Conservation (phyloP, 2,888 invertebrate species). For the Girardia tigrina region DNA sequence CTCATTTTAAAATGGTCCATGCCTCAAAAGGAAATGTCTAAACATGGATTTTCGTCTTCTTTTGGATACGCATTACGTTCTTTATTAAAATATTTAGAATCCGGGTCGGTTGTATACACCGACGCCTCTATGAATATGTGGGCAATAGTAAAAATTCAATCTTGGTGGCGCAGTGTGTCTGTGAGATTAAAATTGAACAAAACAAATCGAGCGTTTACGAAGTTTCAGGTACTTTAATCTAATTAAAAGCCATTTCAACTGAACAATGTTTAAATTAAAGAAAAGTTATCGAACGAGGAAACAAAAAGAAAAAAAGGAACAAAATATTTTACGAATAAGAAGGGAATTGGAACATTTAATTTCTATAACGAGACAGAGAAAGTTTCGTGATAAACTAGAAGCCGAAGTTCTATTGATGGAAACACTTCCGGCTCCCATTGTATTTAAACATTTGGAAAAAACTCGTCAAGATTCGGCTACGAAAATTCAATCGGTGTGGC, state of each 20-base stretch:
- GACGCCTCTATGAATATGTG: slow-evolving; percentile 41
- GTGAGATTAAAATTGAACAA: background rate
- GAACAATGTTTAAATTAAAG: slow-evolving; percentile 40
- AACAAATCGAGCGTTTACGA: background rate
- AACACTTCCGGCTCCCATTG: slow-evolving; percentile 43
- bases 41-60: background rate
- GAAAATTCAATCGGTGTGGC: slow-evolving; percentile 45
- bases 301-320: background rate
- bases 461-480: slow-evolving; percentile 43
- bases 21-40: background rate
- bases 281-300: slow-evolving; percentile 17
- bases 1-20: slow-evolving; percentile 40
- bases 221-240: slow-evolving; percentile 37
- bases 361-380: slow-evolving; percentile 29
- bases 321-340: background rate
- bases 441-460: slow-evolving; percentile 43
- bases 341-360: slow-evolving; percentile 29
- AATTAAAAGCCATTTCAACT: slow-evolving; percentile 42
- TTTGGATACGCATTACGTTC: background rate
- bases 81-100: slow-evolving; percentile 39
- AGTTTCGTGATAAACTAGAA: slow-evolving; percentile 42
- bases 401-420: slow-evolving; percentile 45
- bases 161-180: slow-evolving; percentile 44
- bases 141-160: slow-evolving; percentile 46
- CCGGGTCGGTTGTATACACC: slow-evolving; percentile 40